Percentiles rank a stretch among this genome's conserved stretches.
These are phyloP conservation scores for Molossus alvarezi DNA, from an alignment of 2,797 vertebrate genomes.

Conservation along the genomic window DNA sequence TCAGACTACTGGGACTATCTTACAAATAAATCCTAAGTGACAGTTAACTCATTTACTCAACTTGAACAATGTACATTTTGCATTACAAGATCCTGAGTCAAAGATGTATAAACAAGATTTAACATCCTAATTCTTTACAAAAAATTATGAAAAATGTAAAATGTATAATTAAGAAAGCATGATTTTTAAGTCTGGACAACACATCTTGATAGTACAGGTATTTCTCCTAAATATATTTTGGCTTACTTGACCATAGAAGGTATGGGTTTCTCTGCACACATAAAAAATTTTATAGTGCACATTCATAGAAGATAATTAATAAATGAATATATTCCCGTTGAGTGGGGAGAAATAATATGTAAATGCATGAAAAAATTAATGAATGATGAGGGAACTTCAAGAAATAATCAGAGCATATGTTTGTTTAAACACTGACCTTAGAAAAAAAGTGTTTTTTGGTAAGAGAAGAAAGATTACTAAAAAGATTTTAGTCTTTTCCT, in stretches of 20 bases:
- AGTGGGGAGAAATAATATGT: background rate
- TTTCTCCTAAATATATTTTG: background rate
- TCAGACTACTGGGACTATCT: background rate
- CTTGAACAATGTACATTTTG: background rate
- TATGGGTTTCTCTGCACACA: background rate
- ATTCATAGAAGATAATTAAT: background rate
- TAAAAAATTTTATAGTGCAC: background rate
- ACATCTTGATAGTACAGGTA: background rate
- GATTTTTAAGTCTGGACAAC: background rate
- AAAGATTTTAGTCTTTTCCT: background rate
- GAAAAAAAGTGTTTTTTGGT: background rate
- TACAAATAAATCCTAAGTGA: conserved; percentile 9
- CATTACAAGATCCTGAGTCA: background rate
- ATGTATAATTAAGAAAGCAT: background rate
- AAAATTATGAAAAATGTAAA: conserved; percentile 37
- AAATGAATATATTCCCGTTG: background rate
- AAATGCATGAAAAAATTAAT: background rate
- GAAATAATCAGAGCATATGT: background rate
- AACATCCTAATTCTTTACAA: background rate
- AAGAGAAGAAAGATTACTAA: background rate
- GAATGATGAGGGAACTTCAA: background rate
- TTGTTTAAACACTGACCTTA: background rate
- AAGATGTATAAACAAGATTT: background rate
- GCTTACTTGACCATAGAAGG: background rate
- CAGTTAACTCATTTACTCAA: background rate